Conservation (phyloP, 2,888 invertebrate species). For the Drosophila neonasuta region DNA sequence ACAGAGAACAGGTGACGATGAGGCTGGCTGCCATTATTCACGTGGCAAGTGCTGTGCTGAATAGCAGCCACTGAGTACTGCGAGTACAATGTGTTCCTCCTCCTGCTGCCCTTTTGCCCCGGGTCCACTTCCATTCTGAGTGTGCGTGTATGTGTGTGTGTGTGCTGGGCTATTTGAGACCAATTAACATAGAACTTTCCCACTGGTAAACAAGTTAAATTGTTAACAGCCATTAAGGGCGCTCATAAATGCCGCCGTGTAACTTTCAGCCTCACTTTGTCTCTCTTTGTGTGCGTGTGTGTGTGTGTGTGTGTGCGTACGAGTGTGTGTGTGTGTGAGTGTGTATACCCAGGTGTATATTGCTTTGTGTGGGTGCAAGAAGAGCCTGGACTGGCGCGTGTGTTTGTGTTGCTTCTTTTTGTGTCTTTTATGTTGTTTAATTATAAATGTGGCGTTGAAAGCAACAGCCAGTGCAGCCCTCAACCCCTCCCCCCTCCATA, state of each 20-base stretch:
- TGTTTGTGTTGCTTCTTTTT: slow-evolving; percentile 64
- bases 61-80: slow-evolving; percentile 46
- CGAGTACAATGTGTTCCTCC: slow-evolving; percentile 48
- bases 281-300: slow-evolving; percentile 22
- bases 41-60: slow-evolving; percentile 57
- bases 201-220: slow-evolving; percentile 79
- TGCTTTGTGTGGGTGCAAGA: slow-evolving; percentile 31
- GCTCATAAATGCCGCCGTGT: slow-evolving; percentile 77
- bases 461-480: slow-evolving; percentile 47
- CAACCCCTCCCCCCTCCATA: neutral
- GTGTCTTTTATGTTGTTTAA: slow-evolving; percentile 79
- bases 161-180: slow-evolving; percentile 72
- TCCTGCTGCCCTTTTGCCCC: neutral
- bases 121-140: neutral
- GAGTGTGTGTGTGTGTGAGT: slow-evolving; percentile 31
- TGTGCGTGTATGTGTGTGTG: slow-evolving; percentile 21
- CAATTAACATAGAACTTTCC: slow-evolving; percentile 78
- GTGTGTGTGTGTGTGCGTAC: slow-evolving; percentile 19
- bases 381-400: slow-evolving; percentile 28
- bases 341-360: slow-evolving; percentile 38
- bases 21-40: slow-evolving; percentile 70
- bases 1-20: slow-evolving; percentile 62
- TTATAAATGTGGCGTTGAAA: slow-evolving; percentile 75
- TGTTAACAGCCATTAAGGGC: slow-evolving; percentile 78
- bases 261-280: slow-evolving; percentile 64